Base-by-base conservation (phyloP, 2,888 invertebrate genomes). In the Drosophila limbata region DNA sequence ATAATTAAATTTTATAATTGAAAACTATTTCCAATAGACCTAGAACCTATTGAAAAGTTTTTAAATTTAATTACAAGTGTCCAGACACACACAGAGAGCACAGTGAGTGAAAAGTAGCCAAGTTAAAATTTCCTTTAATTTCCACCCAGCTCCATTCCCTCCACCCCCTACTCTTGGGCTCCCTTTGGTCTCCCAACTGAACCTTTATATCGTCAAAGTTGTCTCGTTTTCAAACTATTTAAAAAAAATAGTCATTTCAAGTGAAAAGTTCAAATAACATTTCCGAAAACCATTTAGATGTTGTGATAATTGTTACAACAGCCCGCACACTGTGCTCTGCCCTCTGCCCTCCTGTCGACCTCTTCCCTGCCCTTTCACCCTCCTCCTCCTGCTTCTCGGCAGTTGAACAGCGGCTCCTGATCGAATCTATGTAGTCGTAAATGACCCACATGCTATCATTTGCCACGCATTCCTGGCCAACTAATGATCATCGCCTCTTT, bases 201-300 rank as follows among this genome's bases (percentile, higher is more conserved):
- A 45, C 55, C 47, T 19, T 35, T 60, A 69, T 57, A 57, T 61
- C 63, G 60, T 64, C 75, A 50, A 59, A 74, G 61, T n/a, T 65
- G 52, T 35, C 53, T 74, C 52, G 66, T 19, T 55, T 55, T 60
- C 28, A 17, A 72, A 72, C 64, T 61, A 57, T 51, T 50, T 51
- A 69, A 44, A 33, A 9, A 52, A 17, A 37, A 56, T 31, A 68
- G 57, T 67, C 25, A 63, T 68, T 76, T 76, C 50, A 61, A 77
- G 21, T 69, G 62, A 71, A 73, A 81, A 83, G 77, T 81, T 81
- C 68, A 83, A 75, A 85, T 73, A 79, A 75, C 83, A 79, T 85
- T 85, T 81, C 85, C 85, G 88, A 77, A 84, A 84, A 78, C 73
- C 88, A 88, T 85, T 85, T 83, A 81, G 84, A 81, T 81, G 72